These are phyloP conservation scores for Molossus molossus DNA, from an alignment of 2,797 vertebrate species.

Conservation along the genomic window DNA sequence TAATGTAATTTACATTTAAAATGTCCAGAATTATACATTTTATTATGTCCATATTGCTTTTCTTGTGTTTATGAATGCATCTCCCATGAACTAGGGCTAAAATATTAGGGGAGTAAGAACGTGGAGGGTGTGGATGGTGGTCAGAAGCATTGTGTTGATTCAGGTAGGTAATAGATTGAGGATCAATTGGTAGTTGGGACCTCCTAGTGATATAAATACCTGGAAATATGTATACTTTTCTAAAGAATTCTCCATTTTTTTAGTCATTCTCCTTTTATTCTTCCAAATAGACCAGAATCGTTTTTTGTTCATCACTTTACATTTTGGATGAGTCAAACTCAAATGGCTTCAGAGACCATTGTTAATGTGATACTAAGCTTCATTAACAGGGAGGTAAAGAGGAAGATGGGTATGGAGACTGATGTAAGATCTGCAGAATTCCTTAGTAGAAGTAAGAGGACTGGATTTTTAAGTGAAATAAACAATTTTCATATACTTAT, in stretches of 20 bases:
- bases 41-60: neutral
- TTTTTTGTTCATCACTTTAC: neutral
- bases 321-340: neutral
- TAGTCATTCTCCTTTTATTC: neutral
- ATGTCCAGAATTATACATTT: neutral
- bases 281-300: neutral
- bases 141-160: neutral
- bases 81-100: neutral
- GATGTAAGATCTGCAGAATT: neutral
- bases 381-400: neutral
- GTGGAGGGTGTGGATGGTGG: neutral
- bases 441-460: neutral
- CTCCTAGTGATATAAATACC: neutral
- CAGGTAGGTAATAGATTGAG: neutral
- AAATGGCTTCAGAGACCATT: neutral
- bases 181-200: neutral
- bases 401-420: neutral
- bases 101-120: neutral
- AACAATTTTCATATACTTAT: neutral
- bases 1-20: neutral
- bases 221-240: neutral
- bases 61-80: neutral
- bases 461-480: neutral
- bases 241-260: neutral
- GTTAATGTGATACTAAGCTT: neutral